phyloP scores from a whole-genome alignment of 23 tunicate species.

The Halocynthia roretzi region DNA sequence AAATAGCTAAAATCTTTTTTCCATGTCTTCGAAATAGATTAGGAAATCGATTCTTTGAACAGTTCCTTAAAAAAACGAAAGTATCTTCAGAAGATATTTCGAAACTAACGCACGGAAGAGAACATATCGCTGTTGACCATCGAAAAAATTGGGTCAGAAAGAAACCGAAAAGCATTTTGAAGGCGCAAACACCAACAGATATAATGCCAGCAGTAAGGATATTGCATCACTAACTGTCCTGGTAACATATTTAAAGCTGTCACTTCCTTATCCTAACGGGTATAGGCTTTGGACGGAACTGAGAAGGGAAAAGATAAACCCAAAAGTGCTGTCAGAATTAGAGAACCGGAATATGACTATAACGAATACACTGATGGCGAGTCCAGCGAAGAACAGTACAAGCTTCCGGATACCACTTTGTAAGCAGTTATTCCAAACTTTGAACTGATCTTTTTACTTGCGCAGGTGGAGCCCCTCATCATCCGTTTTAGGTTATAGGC shows the following conservation, averaged over 20 bases:
- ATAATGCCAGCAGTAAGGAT: no score
- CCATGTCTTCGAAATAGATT: not conserved
- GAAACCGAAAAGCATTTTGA: constrained; percentile 22
- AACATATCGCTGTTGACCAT: constrained; percentile 12
- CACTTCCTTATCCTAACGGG: no score
- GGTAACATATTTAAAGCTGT: no score
- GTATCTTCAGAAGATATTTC: constrained; percentile 19
- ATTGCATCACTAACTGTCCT: no score
- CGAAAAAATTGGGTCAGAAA: constrained; percentile 25
- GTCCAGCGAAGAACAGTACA: constrained; percentile 9
- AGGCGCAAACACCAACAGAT: constrained; percentile 3
- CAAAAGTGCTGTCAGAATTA: constrained; percentile 60
- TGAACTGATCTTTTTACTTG: not conserved
- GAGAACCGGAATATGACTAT: constrained; percentile 76
- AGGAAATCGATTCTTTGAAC: not conserved
- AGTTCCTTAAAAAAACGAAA: not conserved
- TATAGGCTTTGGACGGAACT: not conserved
- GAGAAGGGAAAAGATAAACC: constrained; percentile 32
- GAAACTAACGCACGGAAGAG: constrained; percentile 23
- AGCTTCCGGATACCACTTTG: no score
- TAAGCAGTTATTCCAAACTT: no score
- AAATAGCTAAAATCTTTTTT: not conserved
- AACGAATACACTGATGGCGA: constrained; percentile 71
- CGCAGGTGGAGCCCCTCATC: constrained; percentile 24
- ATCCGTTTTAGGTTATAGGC: constrained; percentile 31